These are phyloP conservation scores for Columba livia DNA, from an alignment of 2,113 vertebrate species.

Conservation along the genomic window DNA sequence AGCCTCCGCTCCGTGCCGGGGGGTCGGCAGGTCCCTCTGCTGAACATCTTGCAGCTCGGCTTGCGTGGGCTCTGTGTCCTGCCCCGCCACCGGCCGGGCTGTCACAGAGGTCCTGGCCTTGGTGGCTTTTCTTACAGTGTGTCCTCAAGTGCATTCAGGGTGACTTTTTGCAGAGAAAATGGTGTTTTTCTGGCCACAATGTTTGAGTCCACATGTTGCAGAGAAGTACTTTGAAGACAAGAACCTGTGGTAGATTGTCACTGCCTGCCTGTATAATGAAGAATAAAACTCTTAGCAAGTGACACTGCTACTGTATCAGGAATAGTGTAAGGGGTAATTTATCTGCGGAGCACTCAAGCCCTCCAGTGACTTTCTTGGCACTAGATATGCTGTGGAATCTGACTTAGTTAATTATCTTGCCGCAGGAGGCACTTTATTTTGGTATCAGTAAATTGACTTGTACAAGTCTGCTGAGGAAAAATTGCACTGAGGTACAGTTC, in stretches of 20 bases:
- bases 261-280: not conserved
- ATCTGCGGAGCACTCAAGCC: not conserved
- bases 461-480: not conserved
- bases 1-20: not conserved
- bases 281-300: not conserved
- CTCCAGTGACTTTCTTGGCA: not conserved
- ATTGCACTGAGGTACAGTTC: not conserved
- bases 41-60: not conserved
- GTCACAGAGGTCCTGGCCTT: not conserved
- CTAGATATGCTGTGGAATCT: not conserved
- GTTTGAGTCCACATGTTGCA: not conserved
- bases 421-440: slow-evolving; percentile 10
- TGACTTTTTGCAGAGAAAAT: not conserved
- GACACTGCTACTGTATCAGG: not conserved
- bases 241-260: not conserved
- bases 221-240: not conserved
- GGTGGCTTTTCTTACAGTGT: fast-evolving
- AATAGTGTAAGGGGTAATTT: not conserved
- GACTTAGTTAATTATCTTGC: slow-evolving; percentile 33
- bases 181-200: not conserved
- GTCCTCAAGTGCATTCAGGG: not conserved
- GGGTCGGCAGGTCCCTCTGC: not conserved
- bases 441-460: not conserved
- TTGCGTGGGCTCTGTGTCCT: fast-evolving
- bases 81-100: fast-evolving